Percentiles rank a stretch among this genome's conserved stretches.
Evolutionary conservation across 30 jellyfish, hydroid and myxozoan species (phyloP).

Genomic region (Clytia hemisphaerica): DNA sequence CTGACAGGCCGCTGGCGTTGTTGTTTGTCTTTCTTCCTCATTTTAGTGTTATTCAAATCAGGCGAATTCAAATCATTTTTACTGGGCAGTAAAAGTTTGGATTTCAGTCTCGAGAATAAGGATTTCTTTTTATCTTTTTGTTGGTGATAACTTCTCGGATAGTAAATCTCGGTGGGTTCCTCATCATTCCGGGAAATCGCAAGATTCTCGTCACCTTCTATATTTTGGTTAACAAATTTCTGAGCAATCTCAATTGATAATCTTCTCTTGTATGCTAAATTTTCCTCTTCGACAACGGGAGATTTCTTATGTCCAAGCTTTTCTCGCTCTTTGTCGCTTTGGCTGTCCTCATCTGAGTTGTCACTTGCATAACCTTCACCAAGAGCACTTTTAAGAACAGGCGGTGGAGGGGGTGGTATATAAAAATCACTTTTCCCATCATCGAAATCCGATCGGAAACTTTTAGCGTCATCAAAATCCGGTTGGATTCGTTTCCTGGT

Average conservation of each 20-base stretch:
- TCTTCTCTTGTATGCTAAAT: background rate
- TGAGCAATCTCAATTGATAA: background rate
- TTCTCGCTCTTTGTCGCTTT: background rate
- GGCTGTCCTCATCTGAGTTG: background rate
- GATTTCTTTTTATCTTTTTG: slow-evolving; percentile 11
- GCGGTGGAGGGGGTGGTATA: slow-evolving; percentile 28
- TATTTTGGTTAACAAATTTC: background rate
- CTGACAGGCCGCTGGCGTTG: slow-evolving; percentile 6
- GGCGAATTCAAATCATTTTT: background rate
- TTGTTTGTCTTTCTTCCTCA: background rate
- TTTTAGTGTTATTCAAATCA: background rate
- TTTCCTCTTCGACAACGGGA: background rate
- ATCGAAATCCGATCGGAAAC: background rate
- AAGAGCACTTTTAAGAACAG: background rate
- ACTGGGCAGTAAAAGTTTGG: slow-evolving; percentile 27
- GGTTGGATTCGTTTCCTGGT: background rate
- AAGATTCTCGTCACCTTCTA: background rate
- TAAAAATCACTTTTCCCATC: slow-evolving; percentile 21
- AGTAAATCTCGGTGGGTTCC: slow-evolving; percentile 1
- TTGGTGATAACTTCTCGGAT: slow-evolving; percentile 15
- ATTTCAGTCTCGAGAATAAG: slow-evolving; percentile 12
- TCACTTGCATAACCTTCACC: background rate
- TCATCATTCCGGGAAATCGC: no score
- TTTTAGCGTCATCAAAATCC: background rate
- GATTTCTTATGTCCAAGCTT: background rate